phyloP scores from a whole-genome alignment of 2,113 vertebrate genomes.

The Canis aureus region DNA sequence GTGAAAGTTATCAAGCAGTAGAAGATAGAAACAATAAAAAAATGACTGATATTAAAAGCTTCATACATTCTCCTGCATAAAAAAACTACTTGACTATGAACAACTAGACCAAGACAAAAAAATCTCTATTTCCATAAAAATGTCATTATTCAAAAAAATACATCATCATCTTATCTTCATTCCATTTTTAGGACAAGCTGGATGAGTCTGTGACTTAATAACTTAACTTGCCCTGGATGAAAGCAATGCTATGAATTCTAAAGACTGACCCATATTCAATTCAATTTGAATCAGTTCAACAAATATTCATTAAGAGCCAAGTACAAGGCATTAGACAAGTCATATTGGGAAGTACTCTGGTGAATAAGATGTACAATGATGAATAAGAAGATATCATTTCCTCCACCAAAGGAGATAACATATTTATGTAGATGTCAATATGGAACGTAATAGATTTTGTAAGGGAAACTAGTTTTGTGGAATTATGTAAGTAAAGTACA shows the following conservation, averaged over 20 bases:
- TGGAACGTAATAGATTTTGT: background rate
- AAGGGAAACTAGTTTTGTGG: background rate
- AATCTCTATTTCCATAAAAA: constrained; percentile 26
- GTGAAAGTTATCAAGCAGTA: constrained; percentile 56
- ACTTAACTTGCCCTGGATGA: background rate
- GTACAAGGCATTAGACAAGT: background rate
- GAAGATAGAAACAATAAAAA: constrained; percentile 46
- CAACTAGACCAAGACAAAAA: background rate
- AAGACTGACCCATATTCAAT: background rate
- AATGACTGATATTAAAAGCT: constrained; percentile 22
- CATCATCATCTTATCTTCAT: background rate
- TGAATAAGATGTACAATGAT: background rate
- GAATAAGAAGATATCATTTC: background rate
- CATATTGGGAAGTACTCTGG: background rate
- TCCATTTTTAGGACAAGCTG: background rate
- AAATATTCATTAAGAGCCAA: constrained; percentile 21
- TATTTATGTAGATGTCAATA: background rate
- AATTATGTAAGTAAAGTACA: background rate
- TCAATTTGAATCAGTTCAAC: background rate
- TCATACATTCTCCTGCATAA: background rate
- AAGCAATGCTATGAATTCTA: constrained; percentile 25
- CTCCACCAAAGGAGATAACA: background rate
- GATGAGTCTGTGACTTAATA: background rate
- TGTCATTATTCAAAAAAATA: constrained; percentile 44
- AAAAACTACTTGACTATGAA: background rate